Evolutionary conservation across 2,888 invertebrate genomes (phyloP).

Genomic region (Candidula unifasciata): DNA sequence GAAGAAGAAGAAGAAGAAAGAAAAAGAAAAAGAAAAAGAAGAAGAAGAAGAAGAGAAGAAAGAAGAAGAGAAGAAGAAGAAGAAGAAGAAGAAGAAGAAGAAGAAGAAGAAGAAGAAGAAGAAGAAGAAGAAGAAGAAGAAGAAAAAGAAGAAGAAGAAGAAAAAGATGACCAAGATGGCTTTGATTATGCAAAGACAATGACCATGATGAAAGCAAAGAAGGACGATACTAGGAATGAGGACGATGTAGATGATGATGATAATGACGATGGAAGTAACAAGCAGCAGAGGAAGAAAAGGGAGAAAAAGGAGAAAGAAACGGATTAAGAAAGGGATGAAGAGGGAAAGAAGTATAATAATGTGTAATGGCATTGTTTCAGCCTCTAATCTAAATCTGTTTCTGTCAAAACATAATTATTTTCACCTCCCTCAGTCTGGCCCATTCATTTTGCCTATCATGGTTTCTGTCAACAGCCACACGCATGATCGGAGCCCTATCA

Average conservation of each 20-base stretch:
- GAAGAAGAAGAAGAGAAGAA: neutral
- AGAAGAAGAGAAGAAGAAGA: neutral
- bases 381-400: no score
- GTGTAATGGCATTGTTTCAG: no score
- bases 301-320: neutral
- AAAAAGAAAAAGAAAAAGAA: neutral
- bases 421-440: no score
- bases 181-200: neutral
- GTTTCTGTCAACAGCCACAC: no score
- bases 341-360: no score
- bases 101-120: constrained; percentile 11
- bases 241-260: neutral
- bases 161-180: neutral
- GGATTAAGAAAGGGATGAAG: neutral
- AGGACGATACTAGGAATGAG: neutral
- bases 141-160: neutral
- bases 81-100: neutral
- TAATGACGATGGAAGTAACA: no score
- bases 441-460: no score
- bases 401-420: no score
- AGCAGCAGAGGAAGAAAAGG: neutral
- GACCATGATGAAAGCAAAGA: neutral
- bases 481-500: no score
- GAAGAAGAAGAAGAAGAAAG: constrained; percentile 8
- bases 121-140: neutral